phyloP scores from a whole-genome alignment of 2,888 invertebrate genomes.

The Aplocera efformata region DNA sequence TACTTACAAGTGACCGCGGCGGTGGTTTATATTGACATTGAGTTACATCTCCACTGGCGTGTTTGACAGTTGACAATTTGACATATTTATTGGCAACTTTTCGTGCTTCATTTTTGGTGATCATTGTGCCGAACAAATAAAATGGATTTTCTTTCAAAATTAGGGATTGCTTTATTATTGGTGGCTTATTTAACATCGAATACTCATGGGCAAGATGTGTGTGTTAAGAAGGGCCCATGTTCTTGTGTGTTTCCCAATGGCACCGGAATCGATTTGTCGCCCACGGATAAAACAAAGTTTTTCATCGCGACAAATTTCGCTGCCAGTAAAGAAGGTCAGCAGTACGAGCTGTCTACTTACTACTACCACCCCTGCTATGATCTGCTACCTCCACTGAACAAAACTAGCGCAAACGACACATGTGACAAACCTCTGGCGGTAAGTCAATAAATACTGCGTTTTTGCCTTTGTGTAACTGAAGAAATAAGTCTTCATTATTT shows the following conservation, averaged over 20 bases:
- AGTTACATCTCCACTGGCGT: background rate
- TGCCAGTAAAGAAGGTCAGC: constrained; percentile 33
- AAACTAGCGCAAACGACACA: constrained; percentile 37
- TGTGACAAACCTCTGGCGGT: constrained; percentile 47
- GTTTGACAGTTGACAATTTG: background rate
- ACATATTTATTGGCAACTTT: too few species aligned
- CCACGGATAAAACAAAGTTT: constrained; percentile 47
- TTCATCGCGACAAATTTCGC: constrained; percentile 46
- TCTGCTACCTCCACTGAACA: constrained; percentile 31
- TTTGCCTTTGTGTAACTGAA: constrained; percentile 6
- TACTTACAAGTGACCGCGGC: background rate
- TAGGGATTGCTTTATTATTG: constrained; percentile 31
- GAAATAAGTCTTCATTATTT: background rate
- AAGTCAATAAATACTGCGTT: constrained; percentile 31
- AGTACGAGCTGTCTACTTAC: constrained; percentile 52
- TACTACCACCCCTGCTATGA: constrained; percentile 69
- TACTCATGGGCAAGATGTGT: constrained; percentile 46
- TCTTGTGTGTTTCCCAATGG: constrained; percentile 70
- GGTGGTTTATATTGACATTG: background rate
- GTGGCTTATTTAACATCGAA: constrained; percentile 31
- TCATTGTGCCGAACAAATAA: constrained; percentile 3
- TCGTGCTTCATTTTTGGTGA: background rate
- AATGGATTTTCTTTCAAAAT: constrained; percentile 37
- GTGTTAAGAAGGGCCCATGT: constrained; percentile 59
- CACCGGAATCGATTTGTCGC: constrained; percentile 68